Percentiles rank a stretch among this genome's conserved stretches.
These are phyloP conservation scores for Synergus japonicus DNA, from an alignment of 2,888 invertebrate species.

Conservation along the genomic window DNA sequence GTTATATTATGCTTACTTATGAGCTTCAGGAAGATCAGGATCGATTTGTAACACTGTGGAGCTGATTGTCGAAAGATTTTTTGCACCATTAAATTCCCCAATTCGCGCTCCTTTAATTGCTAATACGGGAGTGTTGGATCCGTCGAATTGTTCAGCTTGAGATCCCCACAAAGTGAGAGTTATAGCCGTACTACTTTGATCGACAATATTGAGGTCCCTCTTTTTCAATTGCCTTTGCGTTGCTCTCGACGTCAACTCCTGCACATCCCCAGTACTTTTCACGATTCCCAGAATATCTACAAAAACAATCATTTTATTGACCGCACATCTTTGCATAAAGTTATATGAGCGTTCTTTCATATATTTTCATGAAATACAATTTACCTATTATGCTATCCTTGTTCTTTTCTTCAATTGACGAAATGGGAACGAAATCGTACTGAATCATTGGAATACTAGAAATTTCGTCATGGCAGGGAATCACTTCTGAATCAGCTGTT, in stretches of 20 bases:
- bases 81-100: slow-evolving; percentile 92
- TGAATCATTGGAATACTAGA: slow-evolving; percentile 86
- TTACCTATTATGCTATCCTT: slow-evolving; percentile 86
- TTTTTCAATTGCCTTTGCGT: slow-evolving; percentile 93
- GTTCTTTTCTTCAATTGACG: slow-evolving; percentile 83
- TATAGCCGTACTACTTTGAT: slow-evolving; percentile 88
- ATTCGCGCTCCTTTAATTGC: slow-evolving; percentile 91
- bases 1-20: slow-evolving; percentile 75
- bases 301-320: slow-evolving; percentile 58
- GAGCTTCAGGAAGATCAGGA: slow-evolving; percentile 93
- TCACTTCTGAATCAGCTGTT: slow-evolving; percentile 83
- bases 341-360: not conserved
- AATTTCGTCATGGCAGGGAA: slow-evolving; percentile 75
- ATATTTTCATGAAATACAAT: slow-evolving; percentile 55
- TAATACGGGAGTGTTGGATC: slow-evolving; percentile 87
- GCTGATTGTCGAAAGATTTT: slow-evolving; percentile 81
- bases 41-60: slow-evolving; percentile 86
- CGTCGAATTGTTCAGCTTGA: slow-evolving; percentile 92
- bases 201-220: slow-evolving; percentile 91
- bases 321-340: not conserved
- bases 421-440: slow-evolving; percentile 79
- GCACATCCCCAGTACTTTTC: slow-evolving; percentile 85
- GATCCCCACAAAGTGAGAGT: slow-evolving; percentile 93
- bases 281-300: slow-evolving; percentile 94
- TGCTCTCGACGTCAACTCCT: slow-evolving; percentile 84